These are phyloP conservation scores for Apoda limacodes DNA, from an alignment of 2,888 invertebrate species.

Conservation along the genomic window DNA sequence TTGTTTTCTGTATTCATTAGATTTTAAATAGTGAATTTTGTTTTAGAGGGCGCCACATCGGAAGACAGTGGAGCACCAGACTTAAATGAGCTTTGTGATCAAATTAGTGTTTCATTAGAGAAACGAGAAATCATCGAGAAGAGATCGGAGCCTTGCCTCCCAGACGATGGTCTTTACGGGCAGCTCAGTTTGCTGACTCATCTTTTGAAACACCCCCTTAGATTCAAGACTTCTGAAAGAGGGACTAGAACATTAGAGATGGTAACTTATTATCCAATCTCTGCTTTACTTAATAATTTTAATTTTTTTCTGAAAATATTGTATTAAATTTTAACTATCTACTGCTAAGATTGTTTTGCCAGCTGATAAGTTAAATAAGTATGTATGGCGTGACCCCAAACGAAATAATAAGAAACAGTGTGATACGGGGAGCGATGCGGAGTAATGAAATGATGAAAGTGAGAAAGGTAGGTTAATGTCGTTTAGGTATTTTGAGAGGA, in stretches of 20 bases:
- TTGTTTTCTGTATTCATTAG: too few species aligned
- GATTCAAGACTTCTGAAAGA: slow-evolving; percentile 84
- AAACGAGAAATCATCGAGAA: slow-evolving; percentile 86
- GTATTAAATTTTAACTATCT: too few species aligned
- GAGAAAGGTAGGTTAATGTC: too few species aligned
- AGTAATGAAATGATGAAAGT: too few species aligned
- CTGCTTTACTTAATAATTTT: too few species aligned
- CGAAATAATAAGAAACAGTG: too few species aligned
- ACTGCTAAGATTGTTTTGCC: too few species aligned
- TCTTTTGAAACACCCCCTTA: slow-evolving; percentile 87
- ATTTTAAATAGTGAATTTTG: too few species aligned
- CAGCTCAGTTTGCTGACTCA: slow-evolving; percentile 88
- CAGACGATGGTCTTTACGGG: slow-evolving; percentile 93
- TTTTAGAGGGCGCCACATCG: slow-evolving; percentile 50
- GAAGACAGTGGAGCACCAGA: slow-evolving; percentile 63
- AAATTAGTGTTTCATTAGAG: slow-evolving; percentile 80
- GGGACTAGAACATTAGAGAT: slow-evolving; percentile 76
- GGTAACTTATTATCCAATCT: slow-evolving; percentile 35
- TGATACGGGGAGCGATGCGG: too few species aligned
- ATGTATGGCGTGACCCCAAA: not conserved
- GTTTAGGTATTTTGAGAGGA: too few species aligned
- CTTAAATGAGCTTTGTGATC: slow-evolving; percentile 79
- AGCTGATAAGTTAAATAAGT: too few species aligned
- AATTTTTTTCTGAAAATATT: too few species aligned
- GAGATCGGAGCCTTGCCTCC: slow-evolving; percentile 80